Conservation (phyloP, 1,140 invertebrate species). For the Trialeurodes vaporariorum region DNA sequence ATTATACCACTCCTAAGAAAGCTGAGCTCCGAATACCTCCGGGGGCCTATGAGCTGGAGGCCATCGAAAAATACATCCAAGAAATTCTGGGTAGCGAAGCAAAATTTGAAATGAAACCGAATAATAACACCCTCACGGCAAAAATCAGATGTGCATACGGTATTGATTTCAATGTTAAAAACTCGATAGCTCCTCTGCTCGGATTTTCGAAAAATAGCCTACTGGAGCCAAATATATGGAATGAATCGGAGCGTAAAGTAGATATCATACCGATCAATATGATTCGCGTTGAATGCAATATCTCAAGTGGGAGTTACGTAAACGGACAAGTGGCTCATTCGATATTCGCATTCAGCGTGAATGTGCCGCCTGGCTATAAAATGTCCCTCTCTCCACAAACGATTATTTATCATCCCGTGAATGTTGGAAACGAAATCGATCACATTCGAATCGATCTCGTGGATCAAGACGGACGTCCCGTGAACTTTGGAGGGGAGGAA, state of each 20-base stretch:
- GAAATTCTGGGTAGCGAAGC: no score
- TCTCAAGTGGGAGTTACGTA: conserved; percentile 21
- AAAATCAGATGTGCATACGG: no score
- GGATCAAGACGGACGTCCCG: conserved; percentile 24
- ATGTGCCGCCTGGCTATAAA: conserved; percentile 26
- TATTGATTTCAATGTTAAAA: no score
- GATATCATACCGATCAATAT: conserved; percentile 24
- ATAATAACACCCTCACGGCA: no score
- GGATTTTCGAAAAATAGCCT: no score
- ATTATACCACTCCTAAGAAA: no score
- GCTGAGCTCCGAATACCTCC: no score
- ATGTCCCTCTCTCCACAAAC: conserved; percentile 25
- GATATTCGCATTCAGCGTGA: conserved; percentile 20
- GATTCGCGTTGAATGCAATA: conserved; percentile 22
- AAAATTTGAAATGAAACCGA: no score
- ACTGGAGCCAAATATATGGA: no score
- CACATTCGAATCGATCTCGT: conserved; percentile 21
- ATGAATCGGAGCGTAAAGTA: conserved; percentile 19
- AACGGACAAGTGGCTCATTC: conserved; percentile 16
- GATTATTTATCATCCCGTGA: conserved; percentile 31
- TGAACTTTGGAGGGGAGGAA: conserved; percentile 25
- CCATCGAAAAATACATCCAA: no score
- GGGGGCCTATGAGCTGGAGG: no score
- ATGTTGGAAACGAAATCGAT: conserved; percentile 19
- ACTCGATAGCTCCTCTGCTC: no score